Percentiles rank a stretch among this genome's conserved stretches.
These are phyloP conservation scores for Peucedramus taeniatus DNA, from an alignment of 2,113 vertebrate genomes.

Conservation along the genomic window DNA sequence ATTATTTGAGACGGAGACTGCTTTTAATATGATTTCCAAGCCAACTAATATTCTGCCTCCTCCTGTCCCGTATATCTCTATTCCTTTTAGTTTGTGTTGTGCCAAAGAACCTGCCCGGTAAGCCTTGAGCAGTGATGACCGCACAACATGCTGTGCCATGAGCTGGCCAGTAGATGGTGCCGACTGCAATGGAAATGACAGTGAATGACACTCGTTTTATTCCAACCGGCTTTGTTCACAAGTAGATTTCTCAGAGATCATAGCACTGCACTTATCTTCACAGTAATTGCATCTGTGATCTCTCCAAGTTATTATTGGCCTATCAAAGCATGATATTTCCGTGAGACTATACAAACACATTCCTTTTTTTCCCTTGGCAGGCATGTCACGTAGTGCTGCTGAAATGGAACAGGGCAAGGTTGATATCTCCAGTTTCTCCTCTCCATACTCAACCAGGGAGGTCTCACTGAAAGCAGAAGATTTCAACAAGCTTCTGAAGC, in stretches of 20 bases:
- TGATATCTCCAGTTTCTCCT: slow-evolving; percentile 68
- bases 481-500: slow-evolving; percentile 73
- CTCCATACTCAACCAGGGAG: slow-evolving; percentile 74
- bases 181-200: neutral
- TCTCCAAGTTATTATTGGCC: neutral
- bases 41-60: neutral
- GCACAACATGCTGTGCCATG: neutral
- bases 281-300: neutral
- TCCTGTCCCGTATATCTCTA: neutral
- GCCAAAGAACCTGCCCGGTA: no score
- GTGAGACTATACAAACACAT: neutral
- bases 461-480: slow-evolving; percentile 75
- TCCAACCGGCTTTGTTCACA: neutral
- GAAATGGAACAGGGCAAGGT: slow-evolving; percentile 75
- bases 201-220: neutral
- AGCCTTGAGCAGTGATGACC: neutral
- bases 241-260: neutral
- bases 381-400: slow-evolving; percentile 53
- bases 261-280: neutral
- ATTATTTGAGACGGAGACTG: neutral
- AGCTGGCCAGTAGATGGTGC: neutral
- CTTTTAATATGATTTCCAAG: neutral
- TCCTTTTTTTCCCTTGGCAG: slow-evolving; percentile 8
- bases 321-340: neutral
- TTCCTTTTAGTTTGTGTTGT: neutral